Conservation (phyloP, 2,113 vertebrate species). For the Proteles cristata region DNA sequence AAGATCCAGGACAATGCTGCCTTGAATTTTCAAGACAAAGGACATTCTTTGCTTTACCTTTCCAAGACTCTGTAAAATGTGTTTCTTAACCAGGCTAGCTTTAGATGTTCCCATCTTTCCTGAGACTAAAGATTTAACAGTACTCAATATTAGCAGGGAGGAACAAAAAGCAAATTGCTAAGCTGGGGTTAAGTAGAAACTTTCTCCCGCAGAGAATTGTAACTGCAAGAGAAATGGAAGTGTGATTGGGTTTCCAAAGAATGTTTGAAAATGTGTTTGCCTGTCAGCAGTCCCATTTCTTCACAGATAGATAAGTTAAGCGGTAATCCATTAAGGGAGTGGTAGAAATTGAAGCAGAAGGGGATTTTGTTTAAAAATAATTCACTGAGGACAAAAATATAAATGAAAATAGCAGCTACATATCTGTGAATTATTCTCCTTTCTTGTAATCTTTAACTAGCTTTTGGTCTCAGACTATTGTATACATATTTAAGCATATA, state of each 20-base stretch:
- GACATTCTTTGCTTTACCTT: background rate
- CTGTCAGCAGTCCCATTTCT: slow-evolving; percentile 27
- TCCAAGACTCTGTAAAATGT: slow-evolving; percentile 30
- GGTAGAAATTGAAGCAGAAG: slow-evolving; percentile 4
- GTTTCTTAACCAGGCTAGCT: background rate
- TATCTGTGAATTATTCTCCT: slow-evolving; percentile 36
- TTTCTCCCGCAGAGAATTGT: background rate
- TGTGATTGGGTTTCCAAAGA: slow-evolving; percentile 36
- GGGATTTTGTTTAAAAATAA: slow-evolving; percentile 5
- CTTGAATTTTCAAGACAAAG: slow-evolving; percentile 37
- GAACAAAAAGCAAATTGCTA: background rate
- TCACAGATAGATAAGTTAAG: background rate
- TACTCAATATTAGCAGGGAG: background rate
- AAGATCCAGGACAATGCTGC: background rate
- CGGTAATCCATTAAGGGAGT: background rate
- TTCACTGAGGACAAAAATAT: slow-evolving; percentile 18
- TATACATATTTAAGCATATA: background rate
- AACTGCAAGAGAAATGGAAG: background rate
- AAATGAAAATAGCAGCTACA: slow-evolving; percentile 11
- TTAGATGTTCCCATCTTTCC: background rate
- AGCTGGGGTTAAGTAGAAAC: background rate
- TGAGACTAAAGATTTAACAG: background rate
- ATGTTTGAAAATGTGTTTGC: slow-evolving; percentile 47
- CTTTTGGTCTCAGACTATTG: background rate
- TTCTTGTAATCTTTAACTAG: slow-evolving; percentile 46